phyloP scores from a whole-genome alignment of 1,140 invertebrate genomes.

The Dryas iulia region DNA sequence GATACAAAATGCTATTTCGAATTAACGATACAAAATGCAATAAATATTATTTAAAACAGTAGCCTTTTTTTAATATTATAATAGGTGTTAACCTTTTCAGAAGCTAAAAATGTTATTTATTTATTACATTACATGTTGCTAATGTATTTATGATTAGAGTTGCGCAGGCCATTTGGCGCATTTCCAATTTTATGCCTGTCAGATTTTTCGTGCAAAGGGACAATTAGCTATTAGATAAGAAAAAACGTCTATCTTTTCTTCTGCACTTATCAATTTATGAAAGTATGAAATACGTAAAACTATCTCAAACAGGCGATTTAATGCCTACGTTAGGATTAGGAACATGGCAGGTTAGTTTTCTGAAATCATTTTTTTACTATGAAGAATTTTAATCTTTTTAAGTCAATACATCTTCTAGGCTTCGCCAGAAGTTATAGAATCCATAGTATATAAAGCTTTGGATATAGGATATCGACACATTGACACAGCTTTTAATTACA shows the following conservation, averaged over 20 bases:
- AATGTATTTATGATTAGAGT: neutral
- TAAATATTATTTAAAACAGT: neutral
- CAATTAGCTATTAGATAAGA: slow-evolving; percentile 5
- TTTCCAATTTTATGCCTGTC: slow-evolving; percentile 55
- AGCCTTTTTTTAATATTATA: neutral
- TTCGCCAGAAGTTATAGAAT: slow-evolving; percentile 85
- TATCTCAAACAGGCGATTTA: slow-evolving; percentile 74
- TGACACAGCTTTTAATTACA: slow-evolving; percentile 90
- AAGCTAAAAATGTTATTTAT: neutral
- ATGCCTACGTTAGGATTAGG: slow-evolving; percentile 90
- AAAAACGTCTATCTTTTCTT: slow-evolving; percentile 17
- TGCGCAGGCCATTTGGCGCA: slow-evolving; percentile 39
- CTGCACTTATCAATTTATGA: slow-evolving; percentile 32
- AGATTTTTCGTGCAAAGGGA: slow-evolving; percentile 6
- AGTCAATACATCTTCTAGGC: slow-evolving; percentile 73
- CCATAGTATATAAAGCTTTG: slow-evolving; percentile 83
- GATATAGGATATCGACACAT: slow-evolving; percentile 88
- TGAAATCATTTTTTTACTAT: neutral
- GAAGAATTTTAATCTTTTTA: neutral
- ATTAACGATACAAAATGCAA: neutral
- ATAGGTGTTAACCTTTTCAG: too few species aligned
- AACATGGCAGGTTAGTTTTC: slow-evolving; percentile 86
- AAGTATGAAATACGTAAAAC: slow-evolving; percentile 62
- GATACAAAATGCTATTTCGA: neutral
- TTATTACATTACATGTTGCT: neutral